A percentile compares a stretch with the other conserved stretches of the same genome.
Evolutionary conservation across 2,113 vertebrate genomes (phyloP).

Genomic region (Himantopus leucocephalus): DNA sequence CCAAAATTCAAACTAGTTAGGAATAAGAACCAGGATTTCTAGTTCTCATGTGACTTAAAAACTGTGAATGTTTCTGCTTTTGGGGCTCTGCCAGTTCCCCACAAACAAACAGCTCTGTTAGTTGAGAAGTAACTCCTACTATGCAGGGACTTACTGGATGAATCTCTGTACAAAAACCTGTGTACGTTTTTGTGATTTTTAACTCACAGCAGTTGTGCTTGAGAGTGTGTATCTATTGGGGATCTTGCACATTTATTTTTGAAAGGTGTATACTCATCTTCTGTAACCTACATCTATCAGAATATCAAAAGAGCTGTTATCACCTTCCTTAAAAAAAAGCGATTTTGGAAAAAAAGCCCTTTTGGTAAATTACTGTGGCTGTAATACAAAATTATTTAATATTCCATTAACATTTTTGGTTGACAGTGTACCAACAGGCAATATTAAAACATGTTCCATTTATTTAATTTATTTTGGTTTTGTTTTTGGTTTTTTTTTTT

Average conservation of each 20-base stretch:
- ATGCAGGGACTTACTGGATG: background rate
- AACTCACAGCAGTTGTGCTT: background rate
- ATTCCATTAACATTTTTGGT: background rate
- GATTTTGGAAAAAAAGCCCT: background rate
- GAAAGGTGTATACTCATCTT: background rate
- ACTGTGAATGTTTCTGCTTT: background rate
- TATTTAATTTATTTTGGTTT: background rate
- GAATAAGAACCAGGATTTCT: background rate
- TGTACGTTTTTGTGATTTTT: background rate
- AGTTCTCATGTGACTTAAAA: background rate
- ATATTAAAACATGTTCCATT: background rate
- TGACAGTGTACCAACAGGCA: background rate
- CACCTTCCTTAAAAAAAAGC: background rate
- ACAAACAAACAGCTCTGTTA: background rate
- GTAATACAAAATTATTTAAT: background rate
- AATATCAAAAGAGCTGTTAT: background rate
- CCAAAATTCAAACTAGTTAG: background rate
- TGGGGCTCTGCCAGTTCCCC: background rate
- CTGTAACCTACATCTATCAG: background rate
- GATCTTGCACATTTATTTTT: background rate
- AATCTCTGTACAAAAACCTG: background rate
- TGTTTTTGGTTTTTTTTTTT: background rate
- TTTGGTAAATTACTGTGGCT: background rate
- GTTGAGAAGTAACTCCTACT: background rate
- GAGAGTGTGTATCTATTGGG: background rate